Base-by-base conservation (phyloP, 2,888 invertebrate genomes). In the Notodonta dromedarius region DNA sequence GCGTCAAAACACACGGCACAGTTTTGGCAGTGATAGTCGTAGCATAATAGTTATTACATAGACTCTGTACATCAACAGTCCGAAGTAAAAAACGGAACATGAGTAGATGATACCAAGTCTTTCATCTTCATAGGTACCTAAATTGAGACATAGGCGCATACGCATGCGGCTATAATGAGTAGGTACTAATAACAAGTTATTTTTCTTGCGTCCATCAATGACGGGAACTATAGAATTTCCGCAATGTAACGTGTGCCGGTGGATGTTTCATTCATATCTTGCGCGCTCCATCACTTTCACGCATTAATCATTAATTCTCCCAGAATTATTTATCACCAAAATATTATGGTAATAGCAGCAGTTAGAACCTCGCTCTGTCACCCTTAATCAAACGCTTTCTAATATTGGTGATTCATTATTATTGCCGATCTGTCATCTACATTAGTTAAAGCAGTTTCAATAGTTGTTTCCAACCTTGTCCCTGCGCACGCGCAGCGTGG, bases 11-110 rank as follows among this genome's bases (percentile, higher is more conserved):
- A 68, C 63, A 65, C 52, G 56, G 56, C 58, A 56, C 58, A 56
- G 52, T 68, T 69, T 73, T 76, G 76, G 73, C 76, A 76, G 67
- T 64, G 69, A 64, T 58, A 64, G 58, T 60, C 54, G 65, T 64
- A 52, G 57, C 58, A 46, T 70, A 68, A 16, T 16, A 16, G 46
- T 46, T 46, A n/a, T 46, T 46, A n/a, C 13, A 46, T 46, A n/a
- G 9, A 5, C 46, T 46, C 8, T 7, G 42, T 46, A n/a, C n/a
- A 50, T 50, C 50, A 16, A 50, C 16, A 16, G 50, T 50, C 16
- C 3, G 16, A 2, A 46, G 46, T 9, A 42, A n/a, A 46, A 1
- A n/a, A 44, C 13, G n/a, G 46, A 9, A n/a, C 46, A n/a, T n/a
- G 46, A 1, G 5, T n/a, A 46, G 7, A 13, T 4, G 5, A 42